These are phyloP conservation scores for Solenodon paradoxus DNA, from an alignment of 2,113 vertebrate species.

Conservation along the genomic window DNA sequence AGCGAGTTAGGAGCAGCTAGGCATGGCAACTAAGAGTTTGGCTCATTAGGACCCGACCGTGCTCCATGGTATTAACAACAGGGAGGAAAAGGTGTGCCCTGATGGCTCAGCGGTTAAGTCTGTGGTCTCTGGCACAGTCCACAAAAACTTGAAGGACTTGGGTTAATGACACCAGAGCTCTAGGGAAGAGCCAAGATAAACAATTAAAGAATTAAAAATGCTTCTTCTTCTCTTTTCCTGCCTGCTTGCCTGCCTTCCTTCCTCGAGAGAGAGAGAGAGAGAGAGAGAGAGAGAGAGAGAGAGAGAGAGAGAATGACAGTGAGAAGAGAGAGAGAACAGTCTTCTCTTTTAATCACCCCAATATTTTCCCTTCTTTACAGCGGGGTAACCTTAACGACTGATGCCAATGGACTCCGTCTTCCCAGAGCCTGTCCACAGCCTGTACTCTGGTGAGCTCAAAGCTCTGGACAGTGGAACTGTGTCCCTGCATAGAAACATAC, in stretches of 20 bases:
- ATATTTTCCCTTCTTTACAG: neutral
- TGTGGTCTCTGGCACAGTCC: too few relatives aligned
- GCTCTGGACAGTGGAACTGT: neutral
- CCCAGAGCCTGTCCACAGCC: neutral
- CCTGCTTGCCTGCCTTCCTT: too few relatives aligned
- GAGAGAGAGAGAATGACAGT: too few relatives aligned
- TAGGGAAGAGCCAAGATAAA: too few relatives aligned
- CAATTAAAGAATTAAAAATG: too few relatives aligned
- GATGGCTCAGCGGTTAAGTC: too few relatives aligned
- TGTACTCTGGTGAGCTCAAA: neutral
- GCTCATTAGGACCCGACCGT: neutral
- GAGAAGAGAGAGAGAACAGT: neutral
- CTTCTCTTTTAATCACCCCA: neutral
- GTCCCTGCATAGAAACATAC: neutral
- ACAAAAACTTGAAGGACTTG: too few relatives aligned
- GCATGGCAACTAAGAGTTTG: neutral
- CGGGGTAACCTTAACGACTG: fast-evolving
- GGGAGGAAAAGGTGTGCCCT: too few relatives aligned
- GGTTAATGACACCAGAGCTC: too few relatives aligned
- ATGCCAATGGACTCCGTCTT: neutral
- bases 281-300: too few relatives aligned
- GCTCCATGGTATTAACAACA: fast-evolving
- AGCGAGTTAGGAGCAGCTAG: neutral
- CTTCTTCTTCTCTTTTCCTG: too few relatives aligned
- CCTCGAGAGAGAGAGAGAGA: too few relatives aligned